Base-by-base conservation (phyloP, 2,113 vertebrate genomes). In the Muntiacus reevesi region DNA sequence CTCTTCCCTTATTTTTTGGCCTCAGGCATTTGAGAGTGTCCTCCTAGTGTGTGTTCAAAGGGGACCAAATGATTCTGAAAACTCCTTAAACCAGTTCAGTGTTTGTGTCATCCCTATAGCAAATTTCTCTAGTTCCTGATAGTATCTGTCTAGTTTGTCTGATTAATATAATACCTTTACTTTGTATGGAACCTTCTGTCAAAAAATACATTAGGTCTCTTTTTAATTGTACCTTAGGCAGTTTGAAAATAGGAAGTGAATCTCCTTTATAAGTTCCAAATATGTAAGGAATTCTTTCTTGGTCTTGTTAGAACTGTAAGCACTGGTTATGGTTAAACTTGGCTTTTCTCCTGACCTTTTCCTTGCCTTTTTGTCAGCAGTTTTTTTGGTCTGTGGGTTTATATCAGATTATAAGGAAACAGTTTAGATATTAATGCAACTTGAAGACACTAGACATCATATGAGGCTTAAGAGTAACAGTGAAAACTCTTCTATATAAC, bases 141-240 rank as follows among this genome's bases (percentile, higher is more conserved):
- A 82, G 6, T 78, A 74, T 55, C 76, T 97, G 25, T 54, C 86
- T 88, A 33, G 55, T 97, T 98, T 6, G 93, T 55, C 79, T 94
- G 47, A 64, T 94, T 89, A 94, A 94, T 97, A n/a, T 25, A 64
- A 94, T 95, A 79, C 81, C 98, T 97, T 96, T 60, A 89, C 91
- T 93, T 25, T 67, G 13, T 71, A 0, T 78, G 92, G 19, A 13
- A 87, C 27, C 54, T 94, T 89, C 89, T 98, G 81, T 50, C 92
- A 62, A 33, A 89, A 98, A 94, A 78, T 84, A 2, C 60, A 28
- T 47, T 71, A 79, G 43, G 19, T 43, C 15, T 71, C 28, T 91
- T 30, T 83, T 1, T 64, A 97, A 95, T 94, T 96, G 30, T 93
- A 52, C 78, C 25, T 87, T 81, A 85, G 89, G n/a, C 83, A 87